Evolutionary conservation across 2,888 invertebrate species (phyloP).

Genomic region (Coelogynopora nodosa): DNA sequence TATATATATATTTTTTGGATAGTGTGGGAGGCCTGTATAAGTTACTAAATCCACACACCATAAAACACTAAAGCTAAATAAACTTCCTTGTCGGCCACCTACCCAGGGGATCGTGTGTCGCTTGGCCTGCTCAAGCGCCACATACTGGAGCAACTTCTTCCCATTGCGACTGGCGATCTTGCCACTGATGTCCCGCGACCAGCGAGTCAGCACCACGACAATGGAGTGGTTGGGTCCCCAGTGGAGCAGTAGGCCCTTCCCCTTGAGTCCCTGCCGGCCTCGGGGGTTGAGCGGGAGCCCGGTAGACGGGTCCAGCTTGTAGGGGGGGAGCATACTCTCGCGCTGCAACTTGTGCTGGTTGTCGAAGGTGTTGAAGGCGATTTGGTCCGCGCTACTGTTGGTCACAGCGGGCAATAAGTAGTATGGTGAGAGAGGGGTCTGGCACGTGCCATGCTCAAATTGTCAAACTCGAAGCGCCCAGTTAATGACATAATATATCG

Average conservation of each 20-base stretch:
- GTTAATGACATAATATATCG: no score
- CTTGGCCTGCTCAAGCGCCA: constrained; percentile 41
- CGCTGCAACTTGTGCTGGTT: constrained; percentile 28
- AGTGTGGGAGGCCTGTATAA: no score
- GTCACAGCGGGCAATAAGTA: no score
- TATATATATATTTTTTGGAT: no score
- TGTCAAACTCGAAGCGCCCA: no score
- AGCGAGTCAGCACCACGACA: constrained; percentile 54
- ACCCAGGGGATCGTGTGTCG: constrained; percentile 46
- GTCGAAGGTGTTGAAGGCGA: constrained; percentile 45
- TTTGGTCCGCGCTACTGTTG: background rate
- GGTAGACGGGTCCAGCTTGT: constrained; percentile 41
- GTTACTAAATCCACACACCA: no score
- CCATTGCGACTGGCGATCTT: constrained; percentile 28
- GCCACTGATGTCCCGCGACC: constrained; percentile 35
- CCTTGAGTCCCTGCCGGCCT: constrained; percentile 56
- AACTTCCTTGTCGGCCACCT: no score
- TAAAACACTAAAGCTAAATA: no score
- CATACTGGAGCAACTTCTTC: constrained; percentile 40
- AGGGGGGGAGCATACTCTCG: constrained; percentile 43
- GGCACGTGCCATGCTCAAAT: no score
- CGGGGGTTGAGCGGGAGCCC: constrained; percentile 55
- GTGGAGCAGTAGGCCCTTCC: constrained; percentile 55
- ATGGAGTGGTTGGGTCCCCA: constrained; percentile 58
- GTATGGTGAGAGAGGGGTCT: no score